Evolutionary conservation across 2,888 invertebrate species (phyloP).

Genomic region (Cataglyphis altisquamis): DNA sequence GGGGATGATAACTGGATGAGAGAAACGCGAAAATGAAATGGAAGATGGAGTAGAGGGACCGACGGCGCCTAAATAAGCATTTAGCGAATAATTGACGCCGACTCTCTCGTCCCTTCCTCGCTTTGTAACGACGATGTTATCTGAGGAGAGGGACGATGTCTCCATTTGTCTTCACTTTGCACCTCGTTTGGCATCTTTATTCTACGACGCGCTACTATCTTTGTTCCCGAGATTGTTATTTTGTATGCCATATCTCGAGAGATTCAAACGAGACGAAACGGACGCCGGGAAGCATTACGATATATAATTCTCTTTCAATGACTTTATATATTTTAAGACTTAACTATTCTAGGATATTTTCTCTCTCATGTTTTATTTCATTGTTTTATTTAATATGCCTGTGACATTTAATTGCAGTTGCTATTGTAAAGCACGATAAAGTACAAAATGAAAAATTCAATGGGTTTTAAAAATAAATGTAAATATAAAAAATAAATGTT

Average conservation of each 20-base stretch:
- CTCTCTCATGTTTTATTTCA: not conserved
- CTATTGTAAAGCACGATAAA: not conserved
- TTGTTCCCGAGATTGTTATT: slow-evolving; percentile 21
- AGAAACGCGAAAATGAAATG: slow-evolving; percentile 20
- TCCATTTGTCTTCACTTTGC: slow-evolving; percentile 16
- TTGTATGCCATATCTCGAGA: slow-evolving; percentile 8
- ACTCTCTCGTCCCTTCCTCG: not conserved
- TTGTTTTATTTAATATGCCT: too few species aligned
- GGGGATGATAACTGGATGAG: not conserved
- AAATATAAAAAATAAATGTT: not conserved
- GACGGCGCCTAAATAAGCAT: slow-evolving; percentile 40
- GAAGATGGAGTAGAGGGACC: not conserved
- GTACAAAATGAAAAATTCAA: not conserved
- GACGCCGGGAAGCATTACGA: not conserved
- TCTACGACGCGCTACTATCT: slow-evolving; percentile 3
- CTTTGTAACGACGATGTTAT: slow-evolving; percentile 25
- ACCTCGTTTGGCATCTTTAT: slow-evolving; percentile 16
- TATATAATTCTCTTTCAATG: not conserved
- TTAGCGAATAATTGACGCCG: slow-evolving; percentile 35
- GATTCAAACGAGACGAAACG: slow-evolving; percentile 16
- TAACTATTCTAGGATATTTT: not conserved
- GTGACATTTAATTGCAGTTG: not conserved
- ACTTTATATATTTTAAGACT: slow-evolving; percentile 9
- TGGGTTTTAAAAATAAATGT: not conserved
- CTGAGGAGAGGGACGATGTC: slow-evolving; percentile 13